Evolutionary conservation across 2,888 invertebrate genomes (phyloP), one percentile per base, ranked within the genome.

Genomic region (Lithodes maja): DNA sequence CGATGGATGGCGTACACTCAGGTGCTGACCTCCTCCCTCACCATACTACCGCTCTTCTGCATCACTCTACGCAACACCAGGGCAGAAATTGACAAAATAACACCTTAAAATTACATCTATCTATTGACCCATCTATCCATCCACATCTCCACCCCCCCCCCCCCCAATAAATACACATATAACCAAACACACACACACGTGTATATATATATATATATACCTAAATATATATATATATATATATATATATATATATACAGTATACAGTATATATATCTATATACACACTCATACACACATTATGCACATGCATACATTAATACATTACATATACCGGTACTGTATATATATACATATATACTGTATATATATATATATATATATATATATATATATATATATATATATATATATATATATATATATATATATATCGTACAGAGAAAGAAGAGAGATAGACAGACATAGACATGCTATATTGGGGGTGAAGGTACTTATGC

Each of bases 1-100:
- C 7, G 12, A 15, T 81, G 86, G 86, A 71, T 90, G 82, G 81
- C 87, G 2, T 87, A 86, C 84, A 82, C 85, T 1, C 82, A 90
- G 49, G 84, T 86, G 33, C 74, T 90, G 49, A 87, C 83, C 17
- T 68, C 75, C 53, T 83, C 88, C 17, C 12, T 86, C 17, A n/a
- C 90, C 15, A 55, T 84, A 52, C n/a, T 88, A 17, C 88, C 86
- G 15, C 79, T 91, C 53, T 53, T 86, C 12, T 15, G 86, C 9
- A n/a, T 89, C 82, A 87, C 74, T 50, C 55, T 89, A 9, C 68
- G 74, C 2, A 55, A 85, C 74, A 84, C 81, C n/a, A 89, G 91
- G 54, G 53, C 55, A 0, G 68, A 80, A 0, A 74, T 90, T 9
- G 90, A 90, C 61, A 81, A n/a, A 1, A 2, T 52, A 15, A 68